Base-by-base conservation (phyloP, 1,140 invertebrate species). In the Drosophila arizonae region DNA sequence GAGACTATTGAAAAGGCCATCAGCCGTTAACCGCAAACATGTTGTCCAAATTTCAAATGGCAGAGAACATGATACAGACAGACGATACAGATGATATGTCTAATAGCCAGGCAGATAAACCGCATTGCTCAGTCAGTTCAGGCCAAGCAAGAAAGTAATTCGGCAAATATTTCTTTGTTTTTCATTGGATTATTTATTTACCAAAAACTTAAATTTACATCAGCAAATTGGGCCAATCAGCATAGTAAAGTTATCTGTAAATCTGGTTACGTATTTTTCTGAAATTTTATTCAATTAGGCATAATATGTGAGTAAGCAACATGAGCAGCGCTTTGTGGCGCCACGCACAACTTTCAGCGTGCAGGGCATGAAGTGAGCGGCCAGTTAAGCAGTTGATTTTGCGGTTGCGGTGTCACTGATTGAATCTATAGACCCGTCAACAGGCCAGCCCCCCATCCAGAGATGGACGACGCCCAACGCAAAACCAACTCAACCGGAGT, bases 11-110 rank as follows among this genome's bases (percentile, higher is more conserved):
- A 69, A 72, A 72, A 86, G 74, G 72, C 81, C 71, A 80, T 85
- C 81, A 80, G 54, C 66, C 52, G 74, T 86, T 81, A 68, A 85
- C 81, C 81, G 51, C 81, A 85, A 81, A 86, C 70, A 77, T 77
- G 73, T 80, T 84, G 75, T 62, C 57, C 56, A 66, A 41, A 60
- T 65, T 54, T 33, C 21, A 68, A 82, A 79, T 76, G 60, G 61
- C 13, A 36, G 24, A 56, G 41, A 17, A 24, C 24, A 51, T 30
- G 51, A 41, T 51, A 50, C 24, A 39, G 10, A 24, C 17, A 24
- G 15, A 17, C 1, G 2, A 39, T 39, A 51, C 24, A 26, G 46
- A 51, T 30, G 51, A 52, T 52, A 60, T 43, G 21, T 52, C 30
- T 50, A 55, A 58, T 58, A 24, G 54, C n/a, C 39, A 8, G 46